A percentile compares a stretch with the other conserved stretches of the same genome.
Evolutionary conservation across 2,797 vertebrate species (phyloP).

Genomic region (Ptychobarbus kaznakovi): DNA sequence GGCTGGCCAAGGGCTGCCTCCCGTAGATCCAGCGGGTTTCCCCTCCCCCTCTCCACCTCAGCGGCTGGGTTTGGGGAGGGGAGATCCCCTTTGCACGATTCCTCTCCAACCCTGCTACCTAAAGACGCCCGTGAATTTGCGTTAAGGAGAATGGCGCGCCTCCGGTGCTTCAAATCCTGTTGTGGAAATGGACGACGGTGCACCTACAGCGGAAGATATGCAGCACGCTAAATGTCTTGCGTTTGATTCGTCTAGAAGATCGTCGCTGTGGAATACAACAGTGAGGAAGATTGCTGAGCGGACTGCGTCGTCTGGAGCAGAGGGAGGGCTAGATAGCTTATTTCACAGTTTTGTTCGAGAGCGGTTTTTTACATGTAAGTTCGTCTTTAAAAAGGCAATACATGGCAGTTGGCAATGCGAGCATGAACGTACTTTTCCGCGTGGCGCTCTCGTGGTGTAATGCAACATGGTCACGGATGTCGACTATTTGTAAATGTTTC

Average conservation of each 20-base stretch:
- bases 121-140: constrained; percentile 66
- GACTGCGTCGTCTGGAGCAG: constrained; percentile 56
- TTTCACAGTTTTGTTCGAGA: constrained; percentile 47
- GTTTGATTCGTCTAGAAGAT: constrained; percentile 32
- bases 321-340: constrained; percentile 64
- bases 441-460: constrained; percentile 7
- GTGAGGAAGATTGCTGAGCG: constrained; percentile 59
- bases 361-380: background rate
- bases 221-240: constrained; percentile 19
- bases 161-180: constrained; percentile 31
- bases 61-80: constrained; percentile 61
- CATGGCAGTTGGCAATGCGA: constrained; percentile 19
- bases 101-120: constrained; percentile 78
- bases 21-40: constrained; percentile 76
- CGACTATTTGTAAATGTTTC: constrained; percentile 41
- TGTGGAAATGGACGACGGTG: constrained; percentile 29
- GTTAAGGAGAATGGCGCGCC: constrained; percentile 58
- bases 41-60: constrained; percentile 69
- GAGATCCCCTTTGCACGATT: constrained; percentile 71
- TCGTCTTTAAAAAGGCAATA: constrained; percentile 22
- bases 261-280: constrained; percentile 53
- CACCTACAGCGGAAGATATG: constrained; percentile 41
- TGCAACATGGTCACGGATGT: constrained; percentile 19
- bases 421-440: background rate
- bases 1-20: constrained; percentile 76